Evolutionary conservation across 2,113 vertebrate species (phyloP).

Genomic region (Zingel zingel): DNA sequence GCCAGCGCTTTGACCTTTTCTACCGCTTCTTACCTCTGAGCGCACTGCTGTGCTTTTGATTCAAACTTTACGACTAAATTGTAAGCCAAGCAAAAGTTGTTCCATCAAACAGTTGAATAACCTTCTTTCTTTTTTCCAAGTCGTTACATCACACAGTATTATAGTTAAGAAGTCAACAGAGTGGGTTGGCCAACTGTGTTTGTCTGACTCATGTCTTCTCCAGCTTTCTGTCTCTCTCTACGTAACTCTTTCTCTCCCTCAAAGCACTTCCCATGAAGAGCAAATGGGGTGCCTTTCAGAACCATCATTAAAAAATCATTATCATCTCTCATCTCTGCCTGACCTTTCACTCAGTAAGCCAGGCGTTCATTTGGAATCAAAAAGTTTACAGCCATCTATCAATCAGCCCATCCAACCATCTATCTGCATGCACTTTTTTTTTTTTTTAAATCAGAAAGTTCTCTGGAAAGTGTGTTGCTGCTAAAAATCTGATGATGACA

Average conservation of each 20-base stretch:
- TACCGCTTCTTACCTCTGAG: conserved; percentile 21
- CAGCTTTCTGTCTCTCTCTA: not conserved
- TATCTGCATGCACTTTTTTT: conserved; percentile 11
- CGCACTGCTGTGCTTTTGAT: conserved; percentile 33
- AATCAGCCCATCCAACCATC: conserved; percentile 23
- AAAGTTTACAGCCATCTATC: conserved; percentile 48
- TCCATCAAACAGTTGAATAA: conserved; percentile 31
- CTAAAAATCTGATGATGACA: not conserved
- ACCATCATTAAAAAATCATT: conserved; percentile 68
- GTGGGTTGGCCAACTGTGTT: not conserved
- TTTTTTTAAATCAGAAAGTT: not conserved
- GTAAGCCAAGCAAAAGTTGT: conserved; percentile 11
- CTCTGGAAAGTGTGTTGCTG: not conserved
- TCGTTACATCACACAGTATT: conserved; percentile 7
- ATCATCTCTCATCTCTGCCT: conserved; percentile 62
- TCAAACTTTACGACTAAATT: conserved; percentile 19
- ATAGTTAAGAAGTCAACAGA: conserved; percentile 12
- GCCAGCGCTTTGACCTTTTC: conserved; percentile 43
- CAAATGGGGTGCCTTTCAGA: conserved; percentile 45
- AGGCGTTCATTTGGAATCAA: conserved; percentile 30
- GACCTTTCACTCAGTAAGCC: conserved; percentile 58
- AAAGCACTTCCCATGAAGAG: conserved; percentile 46
- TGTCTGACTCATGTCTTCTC: conserved; percentile 25
- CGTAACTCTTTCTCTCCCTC: conserved; percentile 14
- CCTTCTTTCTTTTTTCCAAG: not conserved